Evolutionary conservation across 2,888 invertebrate genomes (phyloP).

Genomic region (Heliconius charithonia): DNA sequence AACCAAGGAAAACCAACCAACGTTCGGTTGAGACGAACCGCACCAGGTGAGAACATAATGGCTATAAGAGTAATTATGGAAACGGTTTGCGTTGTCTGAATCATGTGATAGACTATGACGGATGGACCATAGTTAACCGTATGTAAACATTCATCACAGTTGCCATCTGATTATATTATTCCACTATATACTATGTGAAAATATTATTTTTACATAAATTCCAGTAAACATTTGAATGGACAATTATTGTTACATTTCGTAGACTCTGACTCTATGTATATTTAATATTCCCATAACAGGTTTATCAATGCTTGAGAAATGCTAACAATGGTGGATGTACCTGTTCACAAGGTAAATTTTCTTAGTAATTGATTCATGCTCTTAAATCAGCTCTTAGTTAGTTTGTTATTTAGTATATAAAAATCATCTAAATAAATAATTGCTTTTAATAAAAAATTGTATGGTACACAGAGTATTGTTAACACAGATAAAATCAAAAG

Average conservation of each 20-base stretch:
- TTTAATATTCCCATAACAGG: slow-evolving; percentile 24
- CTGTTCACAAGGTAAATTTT: slow-evolving; percentile 26
- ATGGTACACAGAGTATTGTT: too few relatives aligned
- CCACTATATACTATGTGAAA: background rate
- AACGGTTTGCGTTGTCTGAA: slow-evolving; percentile 55
- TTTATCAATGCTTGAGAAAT: slow-evolving; percentile 26
- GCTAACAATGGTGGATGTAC: slow-evolving; percentile 27
- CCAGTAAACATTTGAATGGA: background rate
- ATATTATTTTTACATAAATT: background rate
- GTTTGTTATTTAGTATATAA: background rate
- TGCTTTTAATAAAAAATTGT: background rate
- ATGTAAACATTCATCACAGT: slow-evolving; percentile 29
- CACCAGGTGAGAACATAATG: slow-evolving; percentile 64
- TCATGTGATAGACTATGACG: slow-evolving; percentile 65
- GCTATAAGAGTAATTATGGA: slow-evolving; percentile 52
- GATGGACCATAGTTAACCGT: slow-evolving; percentile 23
- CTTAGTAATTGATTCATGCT: slow-evolving; percentile 19
- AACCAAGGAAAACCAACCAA: slow-evolving; percentile 57
- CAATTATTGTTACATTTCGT: slow-evolving; percentile 3
- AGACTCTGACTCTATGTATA: slow-evolving; percentile 2
- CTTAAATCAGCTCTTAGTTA: background rate
- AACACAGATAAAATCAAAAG: background rate
- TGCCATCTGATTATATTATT: slow-evolving; percentile 13
- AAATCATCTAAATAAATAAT: background rate
- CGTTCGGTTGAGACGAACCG: slow-evolving; percentile 55